Base-by-base conservation (phyloP, 2,113 vertebrate genomes). In the Toxotes jaculatrix region DNA sequence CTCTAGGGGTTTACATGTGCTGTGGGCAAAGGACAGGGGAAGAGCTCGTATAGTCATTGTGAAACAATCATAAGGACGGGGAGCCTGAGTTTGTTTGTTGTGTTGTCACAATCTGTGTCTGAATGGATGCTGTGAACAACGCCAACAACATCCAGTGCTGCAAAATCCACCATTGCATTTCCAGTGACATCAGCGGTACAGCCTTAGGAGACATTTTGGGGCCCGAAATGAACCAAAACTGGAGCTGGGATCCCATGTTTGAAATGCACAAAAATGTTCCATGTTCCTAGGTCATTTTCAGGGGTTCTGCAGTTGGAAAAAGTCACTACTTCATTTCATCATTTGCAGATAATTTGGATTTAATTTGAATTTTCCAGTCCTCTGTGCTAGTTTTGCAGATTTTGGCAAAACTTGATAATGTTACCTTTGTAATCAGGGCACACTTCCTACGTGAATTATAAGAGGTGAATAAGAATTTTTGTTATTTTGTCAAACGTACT, bases 401-500 rank as follows among this genome's bases (percentile, higher is more conserved):
- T 59, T 57, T 21, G 36, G 43, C 62, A 45, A 75, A 61, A 38
- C 55, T 55, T 61, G 60, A 70, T 56, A 45, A 45, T 51, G 53
- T 77, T 76, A 45, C 14, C 5, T 4, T 11, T 36, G 23, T 71
- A 72, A 74, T 59, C 38, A 7, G 23, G 47, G 64, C 27, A 31
- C 27, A 27, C 27, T 27, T 27, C 27, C 68, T 71, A 10, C 49
- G 9, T 38, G 85, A 60, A 70, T 80, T 42, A 59, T 59, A 19
- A 43, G 60, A 51, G 43, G 32, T 81, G 55, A 87, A 59, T 77
- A 43, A 63, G 36, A 59, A 36, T 76, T 42, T 68, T 63, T 87
- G 42, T 65, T 74, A 73, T 71, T 70, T 43, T 59, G 19, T 74
- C 65, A 51, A 59, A 79, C 23, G 51, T 45, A 56, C 69, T 64